Base-by-base conservation (phyloP, 2,888 invertebrate species). In the Habrosyne pyritoides region DNA sequence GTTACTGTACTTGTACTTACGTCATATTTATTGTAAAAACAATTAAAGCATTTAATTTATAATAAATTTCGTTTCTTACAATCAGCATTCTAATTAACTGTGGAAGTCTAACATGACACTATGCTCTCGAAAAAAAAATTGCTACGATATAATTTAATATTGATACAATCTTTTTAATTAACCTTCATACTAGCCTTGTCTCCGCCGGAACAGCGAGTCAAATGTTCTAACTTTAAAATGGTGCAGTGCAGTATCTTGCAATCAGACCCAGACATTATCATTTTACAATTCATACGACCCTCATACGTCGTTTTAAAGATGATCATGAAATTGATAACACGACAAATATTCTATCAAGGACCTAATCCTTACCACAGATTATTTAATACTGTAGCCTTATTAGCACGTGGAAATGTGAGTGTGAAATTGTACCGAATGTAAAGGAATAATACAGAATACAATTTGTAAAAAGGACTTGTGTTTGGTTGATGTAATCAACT, bases 141-240 rank as follows among this genome's bases (percentile, higher is more conserved):
- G 5, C 12, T 1, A 22, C 18, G 28, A 21, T 10, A 18, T 49
- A 14, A 22, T 49, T 24, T 10, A 2, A 7, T 49, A 8, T 49
- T 56, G 70, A 75, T 75, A 72, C 65, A 73, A 76, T 71, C 67
- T 60, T 68, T 67, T 73, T 75, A 79, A 75, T 71, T 77, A 82
- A 82, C 87, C 87, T 87, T 83, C 81, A 68, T 57, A 53, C 53
- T 76, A 79, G 75, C 86, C 86, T 87, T 83, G 83, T 66, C 65
- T 62, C 70, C 69, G 64, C 66, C 66, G 66, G 64, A 70, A 66
- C 67, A 69, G 64, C 67, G 60, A 69, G 67, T 67, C 71, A 78
- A 77, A 77, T 82, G 72, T 67, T 70, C 64, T 73, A 61, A 53
- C 59, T 63, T 57, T 75, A 59, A 66, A 67, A 73, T 71, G 73